Evolutionary conservation across 2,888 invertebrate genomes (phyloP), one percentile per base, ranked within the genome.

Genomic region (Nemurella pictetii): DNA sequence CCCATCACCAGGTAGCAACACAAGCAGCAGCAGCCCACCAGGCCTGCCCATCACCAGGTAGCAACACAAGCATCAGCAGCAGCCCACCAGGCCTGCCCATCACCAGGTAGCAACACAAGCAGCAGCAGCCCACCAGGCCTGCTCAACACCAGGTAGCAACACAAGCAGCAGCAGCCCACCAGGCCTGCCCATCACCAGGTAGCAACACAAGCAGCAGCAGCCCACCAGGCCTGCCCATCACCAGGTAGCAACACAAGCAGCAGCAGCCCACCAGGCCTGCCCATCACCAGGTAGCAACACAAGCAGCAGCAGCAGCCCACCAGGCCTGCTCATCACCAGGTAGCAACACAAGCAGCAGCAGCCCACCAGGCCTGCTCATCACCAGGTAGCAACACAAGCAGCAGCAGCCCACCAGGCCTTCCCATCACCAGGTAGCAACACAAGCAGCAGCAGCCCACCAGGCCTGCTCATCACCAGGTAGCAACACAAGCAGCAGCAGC

Each of bases 41-140:
- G 93, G 92, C 26, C 88, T 93, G 85, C 90, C 93, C 29, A 88
- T 93, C 28, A 92, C 93, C 27, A 92, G 91, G 92, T 92, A 89
- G 73, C 28, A 32, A 80, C 80, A 4, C 74, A 25, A 35, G 35
- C 35, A 4, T 4, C 12, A 4, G 4, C 12, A 35, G 35, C 35
- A 35, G 35, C 12, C 35, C 12, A n/a, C n/a, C n/a, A n/a, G n/a
- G n/a, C n/a, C n/a, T n/a, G n/a, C n/a, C n/a, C n/a, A n/a, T n/a
- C n/a, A n/a, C n/a, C n/a, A n/a, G n/a, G n/a, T 35, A 35, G 35
- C 35, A 35, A 12, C 12, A 4, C 12, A 7, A 35, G 35, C 35
- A 35, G 35, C 12, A 4, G 4, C 35, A 35, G 35, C 35, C 35
- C 4, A 7, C 35, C 55, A 12, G 93, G 92, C 26, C 88, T 93